A percentile compares a stretch with the other conserved stretches of the same genome.
These are phyloP conservation scores for Aradophagus sp. DNA, from an alignment of 1,140 invertebrate species.

Conservation along the genomic window DNA sequence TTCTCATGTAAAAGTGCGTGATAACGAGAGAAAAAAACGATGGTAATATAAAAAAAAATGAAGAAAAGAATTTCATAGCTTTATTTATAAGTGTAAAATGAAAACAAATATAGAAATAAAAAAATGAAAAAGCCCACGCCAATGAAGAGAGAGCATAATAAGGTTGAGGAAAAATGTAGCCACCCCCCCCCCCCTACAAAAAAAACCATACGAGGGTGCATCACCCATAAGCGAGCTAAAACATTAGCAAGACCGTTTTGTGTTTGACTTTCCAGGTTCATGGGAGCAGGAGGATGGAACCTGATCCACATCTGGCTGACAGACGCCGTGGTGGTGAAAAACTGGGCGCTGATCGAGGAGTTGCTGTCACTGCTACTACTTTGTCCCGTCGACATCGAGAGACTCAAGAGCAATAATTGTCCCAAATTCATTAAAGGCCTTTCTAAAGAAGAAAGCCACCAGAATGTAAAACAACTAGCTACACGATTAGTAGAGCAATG, in stretches of 20 bases:
- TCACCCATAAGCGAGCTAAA: no score
- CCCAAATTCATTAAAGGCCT: slow-evolving; percentile 93
- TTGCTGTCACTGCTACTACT: slow-evolving; percentile 87
- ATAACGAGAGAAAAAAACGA: no score
- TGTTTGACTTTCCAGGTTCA: slow-evolving; percentile 79
- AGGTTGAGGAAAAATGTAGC: no score
- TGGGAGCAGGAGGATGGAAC: slow-evolving; percentile 92
- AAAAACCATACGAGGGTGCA: no score
- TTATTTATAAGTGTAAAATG: no score
- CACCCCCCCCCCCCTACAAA: no score
- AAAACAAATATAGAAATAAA: no score
- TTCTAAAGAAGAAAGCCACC: slow-evolving; percentile 86
- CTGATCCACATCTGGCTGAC: slow-evolving; percentile 91
- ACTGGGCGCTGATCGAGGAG: slow-evolving; percentile 90
- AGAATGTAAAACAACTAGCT: slow-evolving; percentile 83
- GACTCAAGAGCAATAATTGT: slow-evolving; percentile 91
- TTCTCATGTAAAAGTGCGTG: no score
- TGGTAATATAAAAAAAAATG: no score
- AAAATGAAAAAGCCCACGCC: no score
- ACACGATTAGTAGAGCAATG: slow-evolving; percentile 91
- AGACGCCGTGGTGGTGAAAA: slow-evolving; percentile 87
- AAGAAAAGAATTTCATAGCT: no score
- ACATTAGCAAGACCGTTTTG: slow-evolving; percentile 7
- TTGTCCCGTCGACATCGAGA: slow-evolving; percentile 91
- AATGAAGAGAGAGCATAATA: no score